Conservation (phyloP, 2,113 vertebrate genomes). For the Antechinus flavipes region DNA sequence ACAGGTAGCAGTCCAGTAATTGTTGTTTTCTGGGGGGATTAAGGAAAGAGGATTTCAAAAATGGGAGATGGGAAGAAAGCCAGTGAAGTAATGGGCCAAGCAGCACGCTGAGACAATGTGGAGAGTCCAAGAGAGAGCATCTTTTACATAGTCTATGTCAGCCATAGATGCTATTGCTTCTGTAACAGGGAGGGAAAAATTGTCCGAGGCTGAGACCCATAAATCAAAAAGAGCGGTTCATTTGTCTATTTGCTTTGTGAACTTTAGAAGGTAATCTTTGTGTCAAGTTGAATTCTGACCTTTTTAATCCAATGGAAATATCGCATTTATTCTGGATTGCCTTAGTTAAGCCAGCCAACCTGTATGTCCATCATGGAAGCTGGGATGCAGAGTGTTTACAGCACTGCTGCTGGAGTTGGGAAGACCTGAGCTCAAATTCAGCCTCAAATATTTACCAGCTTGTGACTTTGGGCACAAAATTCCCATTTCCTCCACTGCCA, state of each 20-base stretch:
- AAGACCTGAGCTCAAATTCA: not conserved
- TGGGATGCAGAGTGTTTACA: not conserved
- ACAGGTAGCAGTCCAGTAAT: not conserved
- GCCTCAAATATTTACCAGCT: not conserved
- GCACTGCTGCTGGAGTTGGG: not conserved
- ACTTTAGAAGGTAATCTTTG: not conserved
- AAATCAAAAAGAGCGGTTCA: not conserved
- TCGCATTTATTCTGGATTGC: not conserved
- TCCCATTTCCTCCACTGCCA: not conserved
- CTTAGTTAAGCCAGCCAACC: not conserved
- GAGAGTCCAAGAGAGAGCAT: not conserved
- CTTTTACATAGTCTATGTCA: not conserved
- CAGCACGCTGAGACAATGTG: not conserved
- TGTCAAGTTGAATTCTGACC: not conserved
- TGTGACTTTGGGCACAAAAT: not conserved
- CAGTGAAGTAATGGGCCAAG: not conserved
- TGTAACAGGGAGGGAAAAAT: not conserved
- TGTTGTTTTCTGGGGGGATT: not conserved
- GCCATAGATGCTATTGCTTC: not conserved
- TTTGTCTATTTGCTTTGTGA: not conserved
- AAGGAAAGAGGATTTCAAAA: not conserved
- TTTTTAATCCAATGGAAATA: not conserved
- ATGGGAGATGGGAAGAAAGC: not conserved
- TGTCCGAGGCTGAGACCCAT: not conserved
- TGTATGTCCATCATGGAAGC: not conserved